Evolutionary conservation across 2,797 vertebrate genomes (phyloP), one percentile per base, ranked within the genome.

Genomic region (Pangasius krempfi): DNA sequence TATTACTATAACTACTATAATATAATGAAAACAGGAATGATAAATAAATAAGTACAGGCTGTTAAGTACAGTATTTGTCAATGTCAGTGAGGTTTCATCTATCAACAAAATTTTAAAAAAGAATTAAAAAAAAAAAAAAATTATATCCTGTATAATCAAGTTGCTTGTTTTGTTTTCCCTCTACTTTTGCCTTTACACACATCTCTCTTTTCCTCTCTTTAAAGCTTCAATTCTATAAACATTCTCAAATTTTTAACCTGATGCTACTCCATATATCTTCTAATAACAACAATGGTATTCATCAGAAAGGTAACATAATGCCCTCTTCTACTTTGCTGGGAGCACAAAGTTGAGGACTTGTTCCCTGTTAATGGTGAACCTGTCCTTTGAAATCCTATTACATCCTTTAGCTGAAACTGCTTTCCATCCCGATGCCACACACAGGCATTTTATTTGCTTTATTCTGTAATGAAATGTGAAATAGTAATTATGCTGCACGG

Each of bases 381-480:
- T 44, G 27, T 83, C 13, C 25, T 7, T 66, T 83, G 40, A 84
- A 84, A 84, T 50, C 40, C 62, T 30, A 50, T 66, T 84, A 66
- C 40, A 50, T 50, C 13, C 8, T 66, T 66, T 50, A 84, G 27
- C 60, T 84, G 44, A 50, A 84, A 50, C 81, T 84, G 60, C 81
- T 66, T 50, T 84, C 40, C 10, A 68, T 25, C 50, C 40, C 1
- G 2, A 64, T 1, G 10, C 54, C 37, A 5, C 66, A 22, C 64
- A 60, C 20, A 85, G 14, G 40, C 52, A 52, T 16, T 44, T 25
- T 78, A 37, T 85, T 70, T 58, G 37, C 22, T 33, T 75, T 68
- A 85, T 81, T 85, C n/a, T 85, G 25, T 84, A 30, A 50, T 85
- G 30, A 72, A 68, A 60, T 76, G 10, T 82, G 47, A 68, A 52